These are phyloP conservation scores for Embiotoca jacksoni DNA, from an alignment of 2,113 vertebrate species.

Conservation along the genomic window DNA sequence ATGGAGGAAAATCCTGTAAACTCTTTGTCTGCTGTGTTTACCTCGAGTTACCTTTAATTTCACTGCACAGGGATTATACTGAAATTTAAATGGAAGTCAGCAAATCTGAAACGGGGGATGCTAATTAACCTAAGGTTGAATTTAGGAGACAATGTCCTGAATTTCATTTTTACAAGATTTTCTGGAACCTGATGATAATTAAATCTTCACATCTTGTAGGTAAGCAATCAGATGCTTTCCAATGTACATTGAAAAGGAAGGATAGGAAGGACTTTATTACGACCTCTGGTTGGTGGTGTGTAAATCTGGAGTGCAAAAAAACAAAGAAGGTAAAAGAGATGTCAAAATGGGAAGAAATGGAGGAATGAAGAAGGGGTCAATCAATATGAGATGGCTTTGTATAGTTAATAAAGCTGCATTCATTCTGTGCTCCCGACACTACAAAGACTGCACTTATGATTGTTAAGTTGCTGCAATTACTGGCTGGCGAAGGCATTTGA, in stretches of 20 bases:
- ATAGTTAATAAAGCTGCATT: conserved; percentile 52
- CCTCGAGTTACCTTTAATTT: background rate
- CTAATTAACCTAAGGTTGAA: background rate
- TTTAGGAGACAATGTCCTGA: background rate
- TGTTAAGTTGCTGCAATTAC: conserved; percentile 77
- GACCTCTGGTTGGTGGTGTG: background rate
- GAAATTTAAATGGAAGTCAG: conserved; percentile 1
- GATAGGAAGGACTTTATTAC: conserved; percentile 1
- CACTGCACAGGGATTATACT: background rate
- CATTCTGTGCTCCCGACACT: conserved; percentile 39
- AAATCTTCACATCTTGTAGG: background rate
- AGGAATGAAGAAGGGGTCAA: conserved; percentile 23
- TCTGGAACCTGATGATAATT: conserved; percentile 13
- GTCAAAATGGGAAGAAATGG: conserved; percentile 9
- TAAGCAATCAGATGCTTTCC: conserved; percentile 23
- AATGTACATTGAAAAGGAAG: background rate
- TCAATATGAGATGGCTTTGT: conserved; percentile 61
- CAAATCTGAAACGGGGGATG: background rate
- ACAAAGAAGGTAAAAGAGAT: background rate
- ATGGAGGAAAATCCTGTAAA: background rate
- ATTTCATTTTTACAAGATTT: background rate
- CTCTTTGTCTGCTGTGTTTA: background rate
- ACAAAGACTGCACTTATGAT: conserved; percentile 71
- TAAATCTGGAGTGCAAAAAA: background rate
- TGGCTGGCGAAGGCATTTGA: conserved; percentile 64